Percentiles rank a stretch among this genome's conserved stretches.
These are phyloP conservation scores for Athripsodes cinereus DNA, from an alignment of 2,888 invertebrate species.

Conservation along the genomic window DNA sequence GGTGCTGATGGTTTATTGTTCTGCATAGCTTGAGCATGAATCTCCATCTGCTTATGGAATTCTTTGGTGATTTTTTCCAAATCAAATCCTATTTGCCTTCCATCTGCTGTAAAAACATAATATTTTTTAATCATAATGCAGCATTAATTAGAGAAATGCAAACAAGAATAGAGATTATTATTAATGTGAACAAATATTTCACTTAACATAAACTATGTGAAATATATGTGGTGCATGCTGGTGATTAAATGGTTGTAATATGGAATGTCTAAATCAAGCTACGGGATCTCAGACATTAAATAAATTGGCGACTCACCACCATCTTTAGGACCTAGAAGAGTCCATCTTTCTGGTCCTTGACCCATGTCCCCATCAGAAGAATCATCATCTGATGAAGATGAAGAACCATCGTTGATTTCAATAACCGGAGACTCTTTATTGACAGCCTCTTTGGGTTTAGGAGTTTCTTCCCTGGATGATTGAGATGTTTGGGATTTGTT, in stretches of 20 bases:
- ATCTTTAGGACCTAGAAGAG: neutral
- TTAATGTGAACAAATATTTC: too few relatives aligned
- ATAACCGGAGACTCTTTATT: constrained; percentile 4
- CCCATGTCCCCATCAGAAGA: neutral
- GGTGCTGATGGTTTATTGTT: neutral
- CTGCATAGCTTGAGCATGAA: constrained; percentile 4
- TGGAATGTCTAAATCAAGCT: too few relatives aligned
- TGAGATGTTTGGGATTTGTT: neutral
- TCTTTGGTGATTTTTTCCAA: constrained; percentile 13
- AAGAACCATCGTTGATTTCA: constrained; percentile 12
- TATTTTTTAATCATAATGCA: too few relatives aligned
- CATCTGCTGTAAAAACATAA: too few relatives aligned
- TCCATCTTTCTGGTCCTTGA: constrained; percentile 12
- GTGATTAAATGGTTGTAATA: too few relatives aligned
- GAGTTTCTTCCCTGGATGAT: neutral
- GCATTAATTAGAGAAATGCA: too few relatives aligned
- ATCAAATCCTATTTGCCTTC: constrained; percentile 16
- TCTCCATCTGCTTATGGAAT: constrained; percentile 19
- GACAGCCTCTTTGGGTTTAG: neutral
- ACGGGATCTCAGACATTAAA: neutral
- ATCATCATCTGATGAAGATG: constrained; percentile 10
- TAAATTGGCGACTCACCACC: neutral
- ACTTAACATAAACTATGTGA: too few relatives aligned
- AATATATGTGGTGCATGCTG: too few relatives aligned
- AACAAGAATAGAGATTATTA: too few relatives aligned